A percentile compares a stretch with the other conserved stretches of the same genome.
Evolutionary conservation across 2,113 vertebrate species (phyloP).

Genomic region (Planiliza haematocheilus): DNA sequence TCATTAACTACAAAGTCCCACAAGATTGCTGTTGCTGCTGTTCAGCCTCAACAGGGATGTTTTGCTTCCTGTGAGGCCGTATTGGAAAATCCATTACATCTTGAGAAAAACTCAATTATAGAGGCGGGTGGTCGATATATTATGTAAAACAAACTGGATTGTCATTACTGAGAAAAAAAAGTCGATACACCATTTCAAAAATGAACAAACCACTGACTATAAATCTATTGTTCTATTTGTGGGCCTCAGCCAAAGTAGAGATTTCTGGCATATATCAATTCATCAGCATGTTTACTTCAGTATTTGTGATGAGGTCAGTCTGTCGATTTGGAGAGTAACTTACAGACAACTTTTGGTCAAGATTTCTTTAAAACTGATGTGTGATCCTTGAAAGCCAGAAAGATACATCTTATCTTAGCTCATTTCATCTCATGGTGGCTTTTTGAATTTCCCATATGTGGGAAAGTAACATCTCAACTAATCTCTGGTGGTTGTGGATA

Average conservation of each 20-base stretch:
- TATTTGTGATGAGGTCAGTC: background rate
- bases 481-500: too few species aligned
- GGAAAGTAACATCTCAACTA: too few species aligned
- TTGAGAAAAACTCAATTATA: constrained; percentile 52
- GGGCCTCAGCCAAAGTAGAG: background rate
- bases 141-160: constrained; percentile 32
- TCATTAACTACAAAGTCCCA: constrained; percentile 23
- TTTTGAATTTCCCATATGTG: too few species aligned
- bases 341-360: background rate
- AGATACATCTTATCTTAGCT: too few species aligned
- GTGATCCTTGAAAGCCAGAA: too few species aligned
- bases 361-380: constrained; percentile 4
- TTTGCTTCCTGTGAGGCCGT: constrained; percentile 19
- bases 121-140: constrained; percentile 34
- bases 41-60: background rate
- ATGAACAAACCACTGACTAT: constrained; percentile 27
- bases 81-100: constrained; percentile 56
- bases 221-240: constrained; percentile 22
- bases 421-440: too few species aligned
- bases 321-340: background rate
- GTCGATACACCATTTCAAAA: constrained; percentile 21
- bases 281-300: background rate
- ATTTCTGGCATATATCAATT: constrained; percentile 10
- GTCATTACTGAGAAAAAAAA: constrained; percentile 15
- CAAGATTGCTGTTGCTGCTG: background rate